These are phyloP conservation scores for Cephus spinipes DNA, from an alignment of 2,888 invertebrate species.

Conservation along the genomic window DNA sequence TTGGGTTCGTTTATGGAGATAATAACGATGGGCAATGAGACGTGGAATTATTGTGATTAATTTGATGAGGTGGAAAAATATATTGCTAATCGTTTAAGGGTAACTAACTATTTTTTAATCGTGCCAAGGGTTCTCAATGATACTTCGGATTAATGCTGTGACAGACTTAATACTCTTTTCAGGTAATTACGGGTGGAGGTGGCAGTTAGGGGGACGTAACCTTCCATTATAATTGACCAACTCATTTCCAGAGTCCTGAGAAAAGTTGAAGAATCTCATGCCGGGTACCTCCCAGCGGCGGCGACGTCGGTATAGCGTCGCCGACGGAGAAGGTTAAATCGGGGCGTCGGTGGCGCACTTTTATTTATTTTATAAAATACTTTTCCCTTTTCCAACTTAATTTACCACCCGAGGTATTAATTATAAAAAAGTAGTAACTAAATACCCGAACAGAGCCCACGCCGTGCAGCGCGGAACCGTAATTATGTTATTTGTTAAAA, in stretches of 20 bases:
- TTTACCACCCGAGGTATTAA: conserved; percentile 61
- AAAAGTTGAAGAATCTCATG: conserved; percentile 26
- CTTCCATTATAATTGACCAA: conserved; percentile 44
- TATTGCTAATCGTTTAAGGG: not conserved
- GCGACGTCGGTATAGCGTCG: too few relatives aligned
- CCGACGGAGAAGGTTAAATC: not conserved
- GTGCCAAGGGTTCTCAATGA: conserved; percentile 38
- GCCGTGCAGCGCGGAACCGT: conserved; percentile 32
- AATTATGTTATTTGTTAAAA: conserved; percentile 60
- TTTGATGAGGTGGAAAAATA: not conserved
- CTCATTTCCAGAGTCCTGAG: conserved; percentile 21
- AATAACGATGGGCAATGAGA: not conserved
- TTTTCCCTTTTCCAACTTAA: conserved; percentile 49
- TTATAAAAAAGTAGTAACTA: conserved; percentile 63
- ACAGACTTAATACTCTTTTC: conserved; percentile 39
- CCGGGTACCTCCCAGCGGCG: not conserved
- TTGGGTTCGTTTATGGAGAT: not conserved
- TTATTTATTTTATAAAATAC: conserved; percentile 47
- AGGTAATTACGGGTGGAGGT: conserved; percentile 29
- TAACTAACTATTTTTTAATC: not conserved
- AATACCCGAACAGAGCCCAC: conserved; percentile 55
- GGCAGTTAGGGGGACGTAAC: conserved; percentile 29
- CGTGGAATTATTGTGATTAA: not conserved
- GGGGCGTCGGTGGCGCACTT: conserved; percentile 18
- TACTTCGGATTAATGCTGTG: conserved; percentile 37